Conservation (phyloP, 2,797 vertebrate genomes). For the Cyprinodon diabolis region DNA sequence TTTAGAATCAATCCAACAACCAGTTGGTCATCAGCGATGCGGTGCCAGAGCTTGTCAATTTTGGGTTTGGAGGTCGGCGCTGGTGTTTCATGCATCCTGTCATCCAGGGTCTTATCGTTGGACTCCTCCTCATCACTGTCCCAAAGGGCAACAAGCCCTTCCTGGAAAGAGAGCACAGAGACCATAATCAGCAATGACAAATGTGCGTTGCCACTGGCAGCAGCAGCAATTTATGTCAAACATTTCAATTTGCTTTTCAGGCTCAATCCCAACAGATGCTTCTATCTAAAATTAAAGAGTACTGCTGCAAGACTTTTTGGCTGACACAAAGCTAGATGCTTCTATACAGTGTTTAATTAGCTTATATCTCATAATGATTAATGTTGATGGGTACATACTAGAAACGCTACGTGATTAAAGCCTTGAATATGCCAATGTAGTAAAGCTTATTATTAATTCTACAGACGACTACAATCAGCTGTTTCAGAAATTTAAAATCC, state of each 20-base stretch:
- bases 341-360: neutral
- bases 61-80: conserved; percentile 67
- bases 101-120: conserved; percentile 53
- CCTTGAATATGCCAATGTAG: too few relatives aligned
- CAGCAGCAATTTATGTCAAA: conserved; percentile 43
- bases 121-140: conserved; percentile 83
- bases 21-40: conserved; percentile 82
- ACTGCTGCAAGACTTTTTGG: neutral
- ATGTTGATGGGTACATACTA: neutral
- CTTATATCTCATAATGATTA: neutral
- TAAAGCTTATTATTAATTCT: too few relatives aligned
- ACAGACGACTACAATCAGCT: too few relatives aligned
- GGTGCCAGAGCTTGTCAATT: conserved; percentile 88
- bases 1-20: conserved; percentile 86
- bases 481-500: too few relatives aligned
- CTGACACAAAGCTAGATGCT: neutral
- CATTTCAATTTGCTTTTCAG: conserved; percentile 36
- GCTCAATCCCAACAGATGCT: conserved; percentile 3
- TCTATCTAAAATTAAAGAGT: conserved; percentile 1
- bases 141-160: conserved; percentile 88
- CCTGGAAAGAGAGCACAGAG: conserved; percentile 75
- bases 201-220: conserved; percentile 49
- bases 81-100: conserved; percentile 50
- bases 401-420: neutral
- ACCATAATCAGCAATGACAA: conserved; percentile 57